Evolutionary conservation across 1,140 invertebrate species (phyloP).

Genomic region (Coelopa frigida): DNA sequence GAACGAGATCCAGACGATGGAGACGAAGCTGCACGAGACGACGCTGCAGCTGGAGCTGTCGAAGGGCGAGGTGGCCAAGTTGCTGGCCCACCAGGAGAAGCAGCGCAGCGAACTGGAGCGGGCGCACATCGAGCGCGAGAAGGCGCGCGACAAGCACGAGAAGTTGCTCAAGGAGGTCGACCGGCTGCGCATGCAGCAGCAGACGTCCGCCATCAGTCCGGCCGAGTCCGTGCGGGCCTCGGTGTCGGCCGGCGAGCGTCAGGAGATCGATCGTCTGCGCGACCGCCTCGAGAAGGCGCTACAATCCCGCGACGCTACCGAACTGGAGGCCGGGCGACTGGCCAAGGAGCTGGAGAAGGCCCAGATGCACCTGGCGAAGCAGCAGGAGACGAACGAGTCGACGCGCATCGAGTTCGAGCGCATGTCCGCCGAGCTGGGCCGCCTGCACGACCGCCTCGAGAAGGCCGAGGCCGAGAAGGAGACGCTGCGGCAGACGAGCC

Average conservation of each 20-base stretch:
- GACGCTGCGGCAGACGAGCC: slow-evolving; percentile 58
- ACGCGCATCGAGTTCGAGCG: slow-evolving; percentile 76
- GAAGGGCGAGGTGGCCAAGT: slow-evolving; percentile 68
- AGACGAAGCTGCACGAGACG: slow-evolving; percentile 69
- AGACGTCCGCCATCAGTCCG: slow-evolving; percentile 40
- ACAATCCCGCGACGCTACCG: slow-evolving; percentile 65
- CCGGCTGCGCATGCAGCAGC: slow-evolving; percentile 40
- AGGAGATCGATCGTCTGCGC: slow-evolving; percentile 72
- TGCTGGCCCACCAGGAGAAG: slow-evolving; percentile 64
- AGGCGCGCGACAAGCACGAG: slow-evolving; percentile 74
- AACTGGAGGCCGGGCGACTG: slow-evolving; percentile 74
- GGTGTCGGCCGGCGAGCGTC: slow-evolving; percentile 45
- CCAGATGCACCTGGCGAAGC: slow-evolving; percentile 70
- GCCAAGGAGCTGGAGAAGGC: slow-evolving; percentile 82
- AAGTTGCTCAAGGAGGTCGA: slow-evolving; percentile 56
- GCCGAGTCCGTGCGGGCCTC: slow-evolving; percentile 36
- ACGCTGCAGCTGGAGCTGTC: slow-evolving; percentile 72
- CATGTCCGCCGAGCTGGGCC: slow-evolving; percentile 67
- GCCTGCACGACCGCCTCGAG: slow-evolving; percentile 70
- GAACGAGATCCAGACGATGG: slow-evolving; percentile 65
- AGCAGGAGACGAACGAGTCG: slow-evolving; percentile 70
- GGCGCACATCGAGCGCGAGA: slow-evolving; percentile 76
- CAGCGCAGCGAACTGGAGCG: slow-evolving; percentile 69
- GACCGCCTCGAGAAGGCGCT: slow-evolving; percentile 79
- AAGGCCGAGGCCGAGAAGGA: slow-evolving; percentile 65